phyloP scores from a whole-genome alignment of 1,140 invertebrate species.

The Zaprionus taronus region DNA sequence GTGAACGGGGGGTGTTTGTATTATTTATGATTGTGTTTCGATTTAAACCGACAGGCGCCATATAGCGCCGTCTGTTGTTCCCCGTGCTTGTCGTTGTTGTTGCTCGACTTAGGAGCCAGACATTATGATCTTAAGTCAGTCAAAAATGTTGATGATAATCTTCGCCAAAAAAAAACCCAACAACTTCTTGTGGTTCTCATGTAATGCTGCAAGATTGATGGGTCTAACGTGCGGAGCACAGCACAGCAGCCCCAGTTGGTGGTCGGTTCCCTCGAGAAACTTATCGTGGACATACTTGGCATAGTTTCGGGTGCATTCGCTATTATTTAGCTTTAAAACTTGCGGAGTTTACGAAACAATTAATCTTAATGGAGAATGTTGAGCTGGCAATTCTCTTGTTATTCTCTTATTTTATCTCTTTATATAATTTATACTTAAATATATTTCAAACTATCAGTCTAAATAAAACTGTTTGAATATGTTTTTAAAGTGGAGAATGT shows the following conservation, averaged over 20 bases:
- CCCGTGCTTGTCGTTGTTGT: slow-evolving; percentile 11
- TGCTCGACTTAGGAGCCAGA: slow-evolving; percentile 12
- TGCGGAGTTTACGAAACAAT: no score
- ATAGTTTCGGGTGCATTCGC: not conserved
- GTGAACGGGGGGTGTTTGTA: slow-evolving; percentile 61
- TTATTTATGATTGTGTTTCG: slow-evolving; percentile 71
- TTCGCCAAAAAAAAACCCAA: slow-evolving; percentile 28
- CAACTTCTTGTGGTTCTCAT: slow-evolving; percentile 14
- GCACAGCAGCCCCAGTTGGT: slow-evolving; percentile 18
- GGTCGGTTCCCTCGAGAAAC: slow-evolving; percentile 3
- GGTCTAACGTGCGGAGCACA: slow-evolving; percentile 14
- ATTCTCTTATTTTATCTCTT: no score
- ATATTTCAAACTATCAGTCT: no score
- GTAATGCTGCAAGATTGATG: slow-evolving; percentile 63
- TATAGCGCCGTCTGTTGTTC: slow-evolving; percentile 50
- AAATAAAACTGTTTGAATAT: no score
- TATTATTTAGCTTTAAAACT: no score
- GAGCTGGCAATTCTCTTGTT: no score
- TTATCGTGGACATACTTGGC: slow-evolving; percentile 1
- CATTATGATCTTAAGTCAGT: slow-evolving; percentile 42
- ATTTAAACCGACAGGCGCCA: slow-evolving; percentile 60
- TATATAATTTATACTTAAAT: no score
- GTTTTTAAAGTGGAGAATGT: no score
- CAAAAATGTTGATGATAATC: slow-evolving; percentile 38
- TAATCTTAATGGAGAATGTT: no score